These are phyloP conservation scores for Mongoloraphidia duomilia DNA, from an alignment of 2,888 invertebrate species.

Conservation along the genomic window DNA sequence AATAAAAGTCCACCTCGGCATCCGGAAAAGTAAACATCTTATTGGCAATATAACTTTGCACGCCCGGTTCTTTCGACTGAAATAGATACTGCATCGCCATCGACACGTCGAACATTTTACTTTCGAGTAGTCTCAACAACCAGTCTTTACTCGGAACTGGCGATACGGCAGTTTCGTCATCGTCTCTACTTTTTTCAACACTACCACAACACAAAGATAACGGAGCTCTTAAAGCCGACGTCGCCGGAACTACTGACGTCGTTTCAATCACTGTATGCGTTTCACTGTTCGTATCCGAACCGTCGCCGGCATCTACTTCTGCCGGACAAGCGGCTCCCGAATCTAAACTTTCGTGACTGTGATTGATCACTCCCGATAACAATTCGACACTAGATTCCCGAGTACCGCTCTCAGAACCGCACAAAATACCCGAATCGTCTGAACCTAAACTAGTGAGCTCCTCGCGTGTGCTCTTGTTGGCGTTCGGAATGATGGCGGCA, in stretches of 20 bases:
- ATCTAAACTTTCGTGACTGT: slow-evolving; percentile 62
- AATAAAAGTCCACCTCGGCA: slow-evolving; percentile 89
- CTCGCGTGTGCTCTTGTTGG: slow-evolving; percentile 37
- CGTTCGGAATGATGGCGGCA: slow-evolving; percentile 32
- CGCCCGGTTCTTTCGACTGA: slow-evolving; percentile 95
- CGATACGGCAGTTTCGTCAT: slow-evolving; percentile 8
- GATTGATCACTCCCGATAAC: slow-evolving; percentile 33
- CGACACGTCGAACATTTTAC: slow-evolving; percentile 94
- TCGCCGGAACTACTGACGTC: slow-evolving; percentile 13
- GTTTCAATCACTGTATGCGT: slow-evolving; percentile 4
- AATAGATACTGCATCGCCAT: slow-evolving; percentile 97
- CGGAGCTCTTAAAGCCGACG: slow-evolving; percentile 18
- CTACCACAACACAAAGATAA: slow-evolving; percentile 28
- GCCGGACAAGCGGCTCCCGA: slow-evolving; percentile 32
- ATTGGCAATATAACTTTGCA: slow-evolving; percentile 94
- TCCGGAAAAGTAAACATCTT: slow-evolving; percentile 91
- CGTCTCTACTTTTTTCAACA: slow-evolving; percentile 11
- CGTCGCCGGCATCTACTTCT: slow-evolving; percentile 8
- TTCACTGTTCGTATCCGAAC: slow-evolving; percentile 9
- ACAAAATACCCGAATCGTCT: slow-evolving; percentile 65
- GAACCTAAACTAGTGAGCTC: slow-evolving; percentile 52
- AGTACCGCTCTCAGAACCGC: slow-evolving; percentile 38
- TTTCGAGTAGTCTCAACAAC: slow-evolving; percentile 84
- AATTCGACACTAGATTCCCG: slow-evolving; percentile 37
- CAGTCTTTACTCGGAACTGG: slow-evolving; percentile 42